Conservation (phyloP, 2,797 vertebrate genomes). For the Eulemur albifrons region DNA sequence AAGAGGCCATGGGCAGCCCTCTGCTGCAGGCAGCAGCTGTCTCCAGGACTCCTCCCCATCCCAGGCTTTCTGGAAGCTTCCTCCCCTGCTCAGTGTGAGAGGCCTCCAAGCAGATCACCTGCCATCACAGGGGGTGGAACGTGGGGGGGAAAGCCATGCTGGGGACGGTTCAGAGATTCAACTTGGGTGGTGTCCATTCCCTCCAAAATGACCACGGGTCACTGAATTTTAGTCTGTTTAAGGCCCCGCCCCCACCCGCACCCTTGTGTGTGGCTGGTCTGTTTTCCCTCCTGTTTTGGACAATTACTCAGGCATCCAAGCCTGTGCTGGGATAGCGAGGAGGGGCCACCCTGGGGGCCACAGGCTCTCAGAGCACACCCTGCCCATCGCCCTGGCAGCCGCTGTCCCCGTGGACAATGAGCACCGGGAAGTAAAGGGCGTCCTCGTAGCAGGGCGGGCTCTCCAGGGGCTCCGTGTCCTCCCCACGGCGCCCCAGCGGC, state of each 20-base stretch:
- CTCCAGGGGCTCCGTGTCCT: slow-evolving; percentile 86
- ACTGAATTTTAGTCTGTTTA: neutral
- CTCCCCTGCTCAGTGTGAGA: neutral
- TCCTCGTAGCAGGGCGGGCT: slow-evolving; percentile 87
- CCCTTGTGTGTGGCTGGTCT: neutral
- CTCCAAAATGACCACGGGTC: neutral
- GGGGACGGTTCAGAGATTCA: neutral
- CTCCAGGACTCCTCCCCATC: neutral
- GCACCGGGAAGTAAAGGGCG: slow-evolving; percentile 86
- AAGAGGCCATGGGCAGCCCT: neutral
- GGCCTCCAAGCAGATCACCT: neutral
- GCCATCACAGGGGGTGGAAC: neutral
- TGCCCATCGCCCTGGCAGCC: slow-evolving; percentile 83
- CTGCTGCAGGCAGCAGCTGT: neutral
- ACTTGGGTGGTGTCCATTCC: neutral
- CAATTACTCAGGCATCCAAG: neutral
- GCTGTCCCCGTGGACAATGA: slow-evolving; percentile 87
- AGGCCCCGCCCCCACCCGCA: neutral
- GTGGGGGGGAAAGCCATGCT: neutral
- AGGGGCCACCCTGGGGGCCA: neutral
- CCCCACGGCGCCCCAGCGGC: slow-evolving; percentile 81
- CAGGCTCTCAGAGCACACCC: slow-evolving; percentile 41
- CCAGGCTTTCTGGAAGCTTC: slow-evolving; percentile 51
- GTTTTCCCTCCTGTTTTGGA: neutral
- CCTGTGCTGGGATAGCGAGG: neutral